phyloP scores from a whole-genome alignment of 2,797 vertebrate species.

The Oreochromis mossambicus region DNA sequence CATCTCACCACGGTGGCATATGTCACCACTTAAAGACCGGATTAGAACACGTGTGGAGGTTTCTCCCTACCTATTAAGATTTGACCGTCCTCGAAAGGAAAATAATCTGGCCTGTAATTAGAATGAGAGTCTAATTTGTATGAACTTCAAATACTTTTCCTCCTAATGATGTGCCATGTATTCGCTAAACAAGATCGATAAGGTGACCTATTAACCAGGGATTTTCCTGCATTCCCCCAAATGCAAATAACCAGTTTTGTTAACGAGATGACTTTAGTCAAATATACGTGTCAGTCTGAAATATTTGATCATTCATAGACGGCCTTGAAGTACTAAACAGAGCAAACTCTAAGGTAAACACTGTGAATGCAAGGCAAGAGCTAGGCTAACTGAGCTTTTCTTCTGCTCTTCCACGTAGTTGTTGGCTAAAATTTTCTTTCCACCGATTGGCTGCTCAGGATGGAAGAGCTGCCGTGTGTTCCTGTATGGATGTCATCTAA shows the following conservation, averaged over 20 bases:
- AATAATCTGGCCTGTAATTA: not conserved
- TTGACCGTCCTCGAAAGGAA: not conserved
- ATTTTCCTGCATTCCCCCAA: not conserved
- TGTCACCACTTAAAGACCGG: not conserved
- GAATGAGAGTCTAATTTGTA: rapidly evolving
- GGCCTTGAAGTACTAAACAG: not conserved
- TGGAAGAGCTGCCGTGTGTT: rapidly evolving
- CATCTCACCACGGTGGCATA: conserved; percentile 30
- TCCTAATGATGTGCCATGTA: not conserved
- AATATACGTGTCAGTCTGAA: not conserved
- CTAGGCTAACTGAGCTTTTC: not conserved
- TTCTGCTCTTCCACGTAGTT: not conserved
- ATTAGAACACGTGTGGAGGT: rapidly evolving
- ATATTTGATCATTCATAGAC: rapidly evolving
- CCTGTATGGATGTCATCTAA: not conserved
- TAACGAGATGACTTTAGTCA: not conserved
- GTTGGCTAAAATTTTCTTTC: not conserved
- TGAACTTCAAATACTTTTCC: rapidly evolving
- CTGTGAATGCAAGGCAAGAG: rapidly evolving
- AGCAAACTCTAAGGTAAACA: not conserved
- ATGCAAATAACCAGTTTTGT: not conserved
- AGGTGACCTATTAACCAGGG: not conserved
- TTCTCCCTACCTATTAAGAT: not conserved
- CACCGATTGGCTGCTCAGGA: not conserved
- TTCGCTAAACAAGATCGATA: not conserved